Base-by-base conservation (phyloP, 2,888 invertebrate genomes). In the Lasioglossum vierecki region DNA sequence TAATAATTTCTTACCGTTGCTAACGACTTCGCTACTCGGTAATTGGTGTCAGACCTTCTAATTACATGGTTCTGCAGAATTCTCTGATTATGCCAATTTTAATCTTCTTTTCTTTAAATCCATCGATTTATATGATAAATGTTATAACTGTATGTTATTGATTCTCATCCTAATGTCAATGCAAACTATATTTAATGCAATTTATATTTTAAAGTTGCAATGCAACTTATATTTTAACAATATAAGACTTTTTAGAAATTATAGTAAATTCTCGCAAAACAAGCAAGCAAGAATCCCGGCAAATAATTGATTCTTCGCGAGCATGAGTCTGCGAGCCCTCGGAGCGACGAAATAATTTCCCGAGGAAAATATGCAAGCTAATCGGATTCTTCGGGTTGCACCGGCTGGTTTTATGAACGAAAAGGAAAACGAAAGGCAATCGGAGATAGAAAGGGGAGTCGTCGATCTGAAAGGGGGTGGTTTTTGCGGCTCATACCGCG, bases 401-500 rank as follows among this genome's bases (percentile, higher is more conserved):
- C 15, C 39, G 68, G 11, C 0, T 5, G 60, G 26, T 13, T 26
- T 26, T 13, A 26, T 11, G 26, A 26, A 26, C 26, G 53, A n/a
- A 22, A 53, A 53, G 35, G 74, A 80, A 71, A 35, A 68, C 15
- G 35, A 71, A 76, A 72, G 63, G 18, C 22, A 44, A 44, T 8
- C 63, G 74, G 18, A 11, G 9, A 22, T 22, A 39, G 68, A n/a
- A 39, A 26, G 39, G 53, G 53, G 53, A 53, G 22, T 22, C 22
- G 68, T 9, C 30, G 22, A n/a, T 3, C 9, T 26, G 11, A 35
- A n/a, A 41, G 13, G 26, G 22, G 63, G 41, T 46, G 76, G 57
- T 75, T 84, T 82, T 77, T 68, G 22, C 35, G 78, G 60, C 39
- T 66, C 70, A 13, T 53, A 39, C 18, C 81, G 76, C 41, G 26